Evolutionary conservation across 2,797 vertebrate genomes (phyloP), one percentile per base, ranked within the genome.

Genomic region (Somateria mollissima): DNA sequence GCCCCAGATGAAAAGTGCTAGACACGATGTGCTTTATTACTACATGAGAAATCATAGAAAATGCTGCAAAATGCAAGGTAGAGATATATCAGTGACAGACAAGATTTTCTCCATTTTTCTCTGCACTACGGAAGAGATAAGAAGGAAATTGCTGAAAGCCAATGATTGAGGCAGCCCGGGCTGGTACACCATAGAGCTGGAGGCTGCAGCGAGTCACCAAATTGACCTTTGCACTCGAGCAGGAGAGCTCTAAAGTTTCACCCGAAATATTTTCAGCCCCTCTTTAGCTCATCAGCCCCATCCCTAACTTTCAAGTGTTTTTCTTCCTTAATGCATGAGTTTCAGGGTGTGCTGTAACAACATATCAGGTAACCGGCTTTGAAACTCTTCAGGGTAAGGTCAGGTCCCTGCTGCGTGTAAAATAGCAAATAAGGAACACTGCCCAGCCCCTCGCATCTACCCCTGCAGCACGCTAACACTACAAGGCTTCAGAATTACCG

Each of bases 241-340:
- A 57, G 60, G 43, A 74, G 45, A 90, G 69, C 78, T 94, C 91
- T 85, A 89, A 60, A 62, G 70, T 95, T 97, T 90, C 94, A 80
- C 11, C 21, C 13, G 56, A 87, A 81, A 12, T 60, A 69, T 78
- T 93, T 95, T 80, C 86, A 87, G 8, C 17, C 27, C 47, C 12
- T 13, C 24, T 49, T 49, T 49, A 49, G 2, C 49, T 49, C 49
- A 49, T 49, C 49, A 49, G 49, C 49, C 49, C 95, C 78, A 75
- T 72, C 69, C 75, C 56, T 87, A 92, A 89, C 84, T 94, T 95
- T 85, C 28, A 39, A 85, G 41, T 24, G 5, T 96, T 94, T 89
- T 85, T 95, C 92, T 84, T 93, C 70, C 67, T 86, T 76, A 92
- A 88, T 1, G 1, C 1, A 0, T 10, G 25, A 64, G 39, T 91